Percentiles rank a stretch among this genome's conserved stretches.
These are phyloP conservation scores for Creontiades dilutus DNA, from an alignment of 2,888 invertebrate genomes.

Conservation along the genomic window DNA sequence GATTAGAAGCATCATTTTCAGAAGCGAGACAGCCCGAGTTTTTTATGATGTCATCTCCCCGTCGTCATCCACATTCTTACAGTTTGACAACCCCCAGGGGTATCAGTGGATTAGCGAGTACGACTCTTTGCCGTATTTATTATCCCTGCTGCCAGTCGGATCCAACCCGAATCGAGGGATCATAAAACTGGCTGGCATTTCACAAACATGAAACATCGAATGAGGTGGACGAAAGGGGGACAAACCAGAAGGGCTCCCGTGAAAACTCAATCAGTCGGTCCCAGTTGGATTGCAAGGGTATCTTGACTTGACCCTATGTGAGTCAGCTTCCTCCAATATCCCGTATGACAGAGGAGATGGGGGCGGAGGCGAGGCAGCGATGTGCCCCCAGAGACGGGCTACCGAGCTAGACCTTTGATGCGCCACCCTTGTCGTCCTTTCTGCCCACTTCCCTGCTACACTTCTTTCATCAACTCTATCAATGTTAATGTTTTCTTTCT, in stretches of 20 bases:
- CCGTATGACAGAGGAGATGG: constrained; percentile 42
- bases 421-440: constrained; percentile 53
- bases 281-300: constrained; percentile 30
- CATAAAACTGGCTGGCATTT: neutral
- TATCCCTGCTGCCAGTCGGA: neutral
- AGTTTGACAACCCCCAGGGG: neutral
- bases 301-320: constrained; percentile 44
- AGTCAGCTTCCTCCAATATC: constrained; percentile 66
- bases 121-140: neutral
- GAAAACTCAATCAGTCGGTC: constrained; percentile 44
- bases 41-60: too few species aligned
- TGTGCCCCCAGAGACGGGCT: constrained; percentile 61
- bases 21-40: too few species aligned
- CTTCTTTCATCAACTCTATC: constrained; percentile 56
- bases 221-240: neutral
- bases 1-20: too few species aligned
- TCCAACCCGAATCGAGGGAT: neutral
- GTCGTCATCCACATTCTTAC: too few species aligned
- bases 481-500: constrained; percentile 59
- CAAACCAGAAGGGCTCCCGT: neutral
- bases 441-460: constrained; percentile 21
- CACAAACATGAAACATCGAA: constrained; percentile 15
- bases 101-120: neutral
- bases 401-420: constrained; percentile 60
- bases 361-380: constrained; percentile 11